A percentile compares a stretch with the other conserved stretches of the same genome.
Conservation (phyloP, 53 echinoderm and acorn worm genomes). For the Hippasteria phrygiana region DNA sequence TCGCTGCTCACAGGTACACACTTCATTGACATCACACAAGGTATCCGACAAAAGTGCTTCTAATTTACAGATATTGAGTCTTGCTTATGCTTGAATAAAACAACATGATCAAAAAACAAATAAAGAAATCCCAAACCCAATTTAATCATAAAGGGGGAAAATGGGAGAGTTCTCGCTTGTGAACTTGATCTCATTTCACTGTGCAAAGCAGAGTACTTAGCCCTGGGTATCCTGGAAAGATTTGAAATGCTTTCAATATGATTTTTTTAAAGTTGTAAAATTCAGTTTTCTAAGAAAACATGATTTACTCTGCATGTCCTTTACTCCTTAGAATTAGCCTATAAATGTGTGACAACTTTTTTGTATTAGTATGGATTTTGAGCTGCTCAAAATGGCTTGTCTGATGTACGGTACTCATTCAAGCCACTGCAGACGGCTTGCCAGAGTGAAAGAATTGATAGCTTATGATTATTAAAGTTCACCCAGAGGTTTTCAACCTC, state of each 20-base stretch:
- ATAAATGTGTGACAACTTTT: too few relatives aligned
- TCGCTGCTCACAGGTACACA: background rate
- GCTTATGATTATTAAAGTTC: background rate
- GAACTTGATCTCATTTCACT: background rate
- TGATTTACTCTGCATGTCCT: too few relatives aligned
- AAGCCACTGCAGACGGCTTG: background rate
- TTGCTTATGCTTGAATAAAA: background rate
- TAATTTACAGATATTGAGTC: conserved; percentile 53
- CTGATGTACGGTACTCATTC: background rate
- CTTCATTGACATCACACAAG: conserved; percentile 1
- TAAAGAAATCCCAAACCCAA: background rate
- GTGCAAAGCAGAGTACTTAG: background rate
- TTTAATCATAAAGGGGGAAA: background rate
- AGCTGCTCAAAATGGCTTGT: too few relatives aligned
- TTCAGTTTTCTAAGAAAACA: background rate
- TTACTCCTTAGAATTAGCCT: too few relatives aligned
- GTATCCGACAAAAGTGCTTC: conserved; percentile 5
- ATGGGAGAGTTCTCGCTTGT: background rate
- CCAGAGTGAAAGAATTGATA: background rate
- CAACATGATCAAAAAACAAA: background rate
- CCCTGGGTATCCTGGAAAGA: background rate
- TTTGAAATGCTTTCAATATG: background rate
- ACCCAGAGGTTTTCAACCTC: background rate
- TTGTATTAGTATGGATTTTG: too few relatives aligned
- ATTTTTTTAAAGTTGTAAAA: too few relatives aligned